Base-by-base conservation (phyloP, 2,113 vertebrate species). In the Charadrius vociferus region DNA sequence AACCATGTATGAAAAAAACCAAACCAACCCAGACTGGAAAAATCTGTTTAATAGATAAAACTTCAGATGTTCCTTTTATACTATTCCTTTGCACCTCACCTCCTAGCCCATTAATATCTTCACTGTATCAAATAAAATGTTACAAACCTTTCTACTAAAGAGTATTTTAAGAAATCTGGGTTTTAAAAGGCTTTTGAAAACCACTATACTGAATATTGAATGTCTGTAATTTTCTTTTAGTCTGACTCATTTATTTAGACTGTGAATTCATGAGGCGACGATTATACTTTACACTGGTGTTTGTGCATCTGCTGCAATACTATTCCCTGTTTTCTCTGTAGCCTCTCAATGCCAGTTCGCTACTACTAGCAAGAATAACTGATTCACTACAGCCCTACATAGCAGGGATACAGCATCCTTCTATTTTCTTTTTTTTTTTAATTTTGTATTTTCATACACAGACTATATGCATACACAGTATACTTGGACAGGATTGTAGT, bases 1-100 rank as follows among this genome's bases (percentile, higher is more conserved):
- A 94, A n/a, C 1, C 24, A 66, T 7, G 3, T 43, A 20, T 4
- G 16, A 43, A 50, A 43, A 53, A 37, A 24, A 50, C 10, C 47
- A 24, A 22, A 49, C 21, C 4, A 49, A 10, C 43, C 5, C 10
- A 53, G 34, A 70, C 63, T 59, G 59, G 58, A 94, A 92, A 93
- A 95, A 29, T 84, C 37, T 88, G 81, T 71, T 81, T 63, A 81
- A 83, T 7, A 95, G 71, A 78, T 86, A 93, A 91, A 91, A 74
- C 34, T 91, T 88, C 23, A 74, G 47, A 47, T 86, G 18, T 43
- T 88, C 26, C 20, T 88, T 93, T 81, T 63, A 39, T 49, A 80
- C 21, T 55, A 62, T 41, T 34, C 67, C 58, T 68, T 73, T 73
- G 55, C 3, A 11, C 29, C 90, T 86, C 61, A 80, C 21, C 52